phyloP scores from a whole-genome alignment of 2,888 invertebrate species.

The Caprella mutica region DNA sequence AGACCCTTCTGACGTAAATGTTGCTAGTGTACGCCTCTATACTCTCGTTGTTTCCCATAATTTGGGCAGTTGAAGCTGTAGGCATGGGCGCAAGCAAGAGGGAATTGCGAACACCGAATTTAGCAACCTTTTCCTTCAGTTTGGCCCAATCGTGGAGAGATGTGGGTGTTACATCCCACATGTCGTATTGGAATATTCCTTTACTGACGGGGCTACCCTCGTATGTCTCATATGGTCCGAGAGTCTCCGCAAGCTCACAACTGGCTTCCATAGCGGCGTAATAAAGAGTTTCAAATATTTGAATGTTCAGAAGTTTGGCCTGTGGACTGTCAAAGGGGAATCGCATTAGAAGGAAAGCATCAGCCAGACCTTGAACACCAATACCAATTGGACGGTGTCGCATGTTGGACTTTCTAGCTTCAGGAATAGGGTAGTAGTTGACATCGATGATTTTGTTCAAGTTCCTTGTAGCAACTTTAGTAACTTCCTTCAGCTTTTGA shows the following conservation, averaged over 20 bases:
- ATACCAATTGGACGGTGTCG: slow-evolving; percentile 61
- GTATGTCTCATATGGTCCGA: slow-evolving; percentile 83
- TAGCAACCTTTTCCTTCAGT: slow-evolving; percentile 70
- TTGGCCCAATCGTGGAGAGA: slow-evolving; percentile 77
- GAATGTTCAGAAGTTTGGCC: slow-evolving; percentile 73
- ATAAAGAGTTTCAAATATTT: slow-evolving; percentile 97
- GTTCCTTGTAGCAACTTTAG: slow-evolving; percentile 75
- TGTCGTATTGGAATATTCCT: slow-evolving; percentile 91
- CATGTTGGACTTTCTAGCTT: slow-evolving; percentile 62
- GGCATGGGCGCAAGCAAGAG: slow-evolving; percentile 94
- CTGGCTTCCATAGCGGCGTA: slow-evolving; percentile 93
- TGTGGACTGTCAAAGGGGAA: slow-evolving; percentile 81
- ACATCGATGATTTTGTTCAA: slow-evolving; percentile 94
- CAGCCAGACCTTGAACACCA: slow-evolving; percentile 94
- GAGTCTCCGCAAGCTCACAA: slow-evolving; percentile 74
- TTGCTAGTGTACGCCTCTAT: slow-evolving; percentile 97
- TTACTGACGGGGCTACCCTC: slow-evolving; percentile 83
- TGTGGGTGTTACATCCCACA: slow-evolving; percentile 87
- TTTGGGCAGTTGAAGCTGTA: slow-evolving; percentile 97
- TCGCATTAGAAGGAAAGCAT: slow-evolving; percentile 87
- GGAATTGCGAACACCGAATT: slow-evolving; percentile 85
- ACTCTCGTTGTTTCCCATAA: slow-evolving; percentile 96
- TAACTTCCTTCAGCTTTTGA: slow-evolving; percentile 66
- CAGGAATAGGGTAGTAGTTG: slow-evolving; percentile 80
- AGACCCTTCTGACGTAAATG: slow-evolving; percentile 75